Conservation (phyloP, 2,113 vertebrate species). For the Indicator maculatus region DNA sequence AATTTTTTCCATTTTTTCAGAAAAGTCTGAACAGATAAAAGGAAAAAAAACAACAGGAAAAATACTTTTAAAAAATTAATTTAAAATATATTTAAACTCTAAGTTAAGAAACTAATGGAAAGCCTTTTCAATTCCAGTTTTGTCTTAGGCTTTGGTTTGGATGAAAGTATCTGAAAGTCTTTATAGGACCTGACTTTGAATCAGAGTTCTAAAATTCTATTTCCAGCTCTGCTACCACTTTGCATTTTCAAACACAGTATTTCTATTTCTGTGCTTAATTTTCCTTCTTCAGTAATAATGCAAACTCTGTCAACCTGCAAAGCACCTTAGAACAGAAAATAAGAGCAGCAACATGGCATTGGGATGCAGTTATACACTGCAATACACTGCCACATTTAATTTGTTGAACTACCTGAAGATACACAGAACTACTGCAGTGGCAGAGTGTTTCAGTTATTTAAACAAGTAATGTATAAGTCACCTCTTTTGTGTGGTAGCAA, state of each 20-base stretch:
- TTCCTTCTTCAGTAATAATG: not conserved
- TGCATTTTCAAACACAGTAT: not conserved
- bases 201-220: not conserved
- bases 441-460: not conserved
- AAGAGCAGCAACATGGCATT: not conserved
- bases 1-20: not conserved
- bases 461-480: not conserved
- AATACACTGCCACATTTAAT: not conserved
- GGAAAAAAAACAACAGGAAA: not conserved
- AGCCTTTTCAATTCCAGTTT: not conserved
- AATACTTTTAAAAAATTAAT: not conserved
- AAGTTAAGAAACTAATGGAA: not conserved
- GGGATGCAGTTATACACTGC: not conserved
- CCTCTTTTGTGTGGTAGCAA: not conserved
- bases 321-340: rapidly evolving
- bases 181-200: not conserved
- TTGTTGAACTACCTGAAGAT: not conserved
- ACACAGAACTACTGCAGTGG: not conserved
- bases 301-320: not conserved
- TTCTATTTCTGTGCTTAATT: not conserved
- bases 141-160: not conserved
- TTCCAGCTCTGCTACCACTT: not conserved
- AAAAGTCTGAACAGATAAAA: not conserved
- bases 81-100: not conserved
- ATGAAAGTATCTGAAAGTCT: not conserved